Conservation (phyloP, 2,888 invertebrate genomes). For the Tenthredo scrophulariae region DNA sequence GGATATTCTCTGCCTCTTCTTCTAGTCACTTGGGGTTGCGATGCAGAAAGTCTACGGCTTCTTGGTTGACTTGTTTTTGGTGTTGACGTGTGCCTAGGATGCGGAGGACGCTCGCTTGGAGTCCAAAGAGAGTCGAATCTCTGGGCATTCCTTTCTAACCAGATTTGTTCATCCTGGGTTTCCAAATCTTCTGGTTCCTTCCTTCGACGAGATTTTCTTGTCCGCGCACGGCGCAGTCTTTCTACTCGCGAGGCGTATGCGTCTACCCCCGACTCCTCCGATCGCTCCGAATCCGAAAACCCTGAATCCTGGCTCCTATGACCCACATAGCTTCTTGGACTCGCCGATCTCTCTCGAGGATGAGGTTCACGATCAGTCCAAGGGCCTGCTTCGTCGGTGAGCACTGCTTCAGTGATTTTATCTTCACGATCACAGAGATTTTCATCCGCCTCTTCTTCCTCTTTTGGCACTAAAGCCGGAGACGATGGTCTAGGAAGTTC, state of each 20-base stretch:
- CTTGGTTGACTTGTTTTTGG: slow-evolving; percentile 61
- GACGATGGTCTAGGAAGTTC: background rate
- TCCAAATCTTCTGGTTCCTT: slow-evolving; percentile 51
- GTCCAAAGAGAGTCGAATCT: slow-evolving; percentile 61
- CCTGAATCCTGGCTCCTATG: slow-evolving; percentile 90
- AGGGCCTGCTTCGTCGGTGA: background rate
- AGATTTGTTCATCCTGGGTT: slow-evolving; percentile 16
- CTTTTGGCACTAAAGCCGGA: background rate
- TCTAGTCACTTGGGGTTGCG: slow-evolving; percentile 23
- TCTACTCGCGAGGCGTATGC: slow-evolving; percentile 47
- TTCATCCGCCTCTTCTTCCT: slow-evolving; percentile 17
- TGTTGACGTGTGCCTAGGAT: slow-evolving; percentile 71
- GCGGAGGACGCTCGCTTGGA: slow-evolving; percentile 61
- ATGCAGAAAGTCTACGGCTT: slow-evolving; percentile 31
- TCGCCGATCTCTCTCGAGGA: slow-evolving; percentile 74
- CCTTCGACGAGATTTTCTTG: slow-evolving; percentile 52
- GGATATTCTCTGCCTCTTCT: slow-evolving; percentile 10
- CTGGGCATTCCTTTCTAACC: background rate
- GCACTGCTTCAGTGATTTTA: background rate
- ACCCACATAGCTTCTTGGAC: slow-evolving; percentile 79
- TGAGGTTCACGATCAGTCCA: slow-evolving; percentile 15
- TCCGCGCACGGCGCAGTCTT: slow-evolving; percentile 45
- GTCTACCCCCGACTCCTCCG: slow-evolving; percentile 72
- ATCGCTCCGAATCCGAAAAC: slow-evolving; percentile 88
- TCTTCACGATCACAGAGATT: background rate